Conservation (phyloP, 2,797 vertebrate species). For the Vipera latastei region DNA sequence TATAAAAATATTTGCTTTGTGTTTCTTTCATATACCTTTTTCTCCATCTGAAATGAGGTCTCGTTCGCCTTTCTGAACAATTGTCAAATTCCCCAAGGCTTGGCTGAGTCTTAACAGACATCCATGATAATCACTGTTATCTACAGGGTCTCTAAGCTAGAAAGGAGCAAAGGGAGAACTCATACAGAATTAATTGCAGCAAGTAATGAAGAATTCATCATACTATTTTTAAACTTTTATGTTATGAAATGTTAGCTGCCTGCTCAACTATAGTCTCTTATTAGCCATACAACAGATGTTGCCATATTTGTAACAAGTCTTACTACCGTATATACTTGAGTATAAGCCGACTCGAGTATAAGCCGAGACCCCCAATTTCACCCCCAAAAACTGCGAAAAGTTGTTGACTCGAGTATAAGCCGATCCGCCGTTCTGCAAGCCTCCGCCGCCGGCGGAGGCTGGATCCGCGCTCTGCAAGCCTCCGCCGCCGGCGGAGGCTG, state of each 20-base stretch:
- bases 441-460: no score
- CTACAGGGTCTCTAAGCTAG: slow-evolving; percentile 83
- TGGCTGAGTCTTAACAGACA: slow-evolving; percentile 86
- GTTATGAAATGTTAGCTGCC: background rate
- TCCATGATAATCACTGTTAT: slow-evolving; percentile 77
- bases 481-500: no score
- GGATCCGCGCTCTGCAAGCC: no score
- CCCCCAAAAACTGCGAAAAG: no score
- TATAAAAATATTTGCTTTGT: background rate
- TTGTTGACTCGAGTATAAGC: no score
- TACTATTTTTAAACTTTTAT: background rate
- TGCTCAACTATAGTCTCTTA: background rate
- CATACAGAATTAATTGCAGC: slow-evolving; percentile 46
- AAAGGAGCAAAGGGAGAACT: slow-evolving; percentile 44
- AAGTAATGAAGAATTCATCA: background rate
- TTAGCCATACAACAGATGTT: background rate
- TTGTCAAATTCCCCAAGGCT: slow-evolving; percentile 90
- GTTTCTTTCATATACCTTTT: slow-evolving; percentile 78
- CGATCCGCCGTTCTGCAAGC: no score
- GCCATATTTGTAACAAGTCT: background rate
- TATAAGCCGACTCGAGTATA: no score
- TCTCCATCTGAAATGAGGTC: slow-evolving; percentile 92
- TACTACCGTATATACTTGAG: no score
- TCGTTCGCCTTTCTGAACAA: slow-evolving; percentile 91
- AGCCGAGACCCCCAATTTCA: no score